A percentile compares a stretch with the other conserved stretches of the same genome.
phyloP scores from a whole-genome alignment of 2,113 vertebrate genomes.

The Cyanoliseus patagonus region DNA sequence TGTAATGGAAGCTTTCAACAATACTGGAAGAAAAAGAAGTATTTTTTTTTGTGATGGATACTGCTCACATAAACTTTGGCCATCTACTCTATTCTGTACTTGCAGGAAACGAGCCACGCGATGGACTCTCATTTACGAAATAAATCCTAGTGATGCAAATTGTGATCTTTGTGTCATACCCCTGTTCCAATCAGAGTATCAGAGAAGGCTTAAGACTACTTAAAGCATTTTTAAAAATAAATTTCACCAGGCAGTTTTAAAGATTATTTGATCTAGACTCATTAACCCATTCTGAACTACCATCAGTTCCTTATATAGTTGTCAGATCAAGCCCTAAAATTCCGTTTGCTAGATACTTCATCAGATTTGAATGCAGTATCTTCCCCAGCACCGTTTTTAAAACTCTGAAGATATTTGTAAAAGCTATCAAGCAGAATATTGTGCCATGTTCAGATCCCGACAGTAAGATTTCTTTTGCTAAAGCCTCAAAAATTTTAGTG shows the following conservation, averaged over 20 bases:
- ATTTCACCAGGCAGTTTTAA: neutral
- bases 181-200: neutral
- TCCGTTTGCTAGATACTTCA: neutral
- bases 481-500: neutral
- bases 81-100: neutral
- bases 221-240: neutral
- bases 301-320: neutral
- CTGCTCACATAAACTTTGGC: neutral
- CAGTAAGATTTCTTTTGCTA: neutral
- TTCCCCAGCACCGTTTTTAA: neutral
- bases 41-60: neutral
- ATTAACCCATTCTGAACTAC: neutral
- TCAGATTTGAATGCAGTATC: neutral
- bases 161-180: neutral
- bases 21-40: neutral
- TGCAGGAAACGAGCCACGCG: neutral
- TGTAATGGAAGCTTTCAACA: neutral
- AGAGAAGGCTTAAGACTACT: neutral
- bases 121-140: neutral
- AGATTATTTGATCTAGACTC: neutral
- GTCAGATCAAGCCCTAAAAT: neutral
- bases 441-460: neutral
- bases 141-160: neutral
- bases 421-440: neutral
- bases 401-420: neutral